Evolutionary conservation across 2,797 vertebrate genomes (phyloP).

Genomic region (Sarcoramphus papa): DNA sequence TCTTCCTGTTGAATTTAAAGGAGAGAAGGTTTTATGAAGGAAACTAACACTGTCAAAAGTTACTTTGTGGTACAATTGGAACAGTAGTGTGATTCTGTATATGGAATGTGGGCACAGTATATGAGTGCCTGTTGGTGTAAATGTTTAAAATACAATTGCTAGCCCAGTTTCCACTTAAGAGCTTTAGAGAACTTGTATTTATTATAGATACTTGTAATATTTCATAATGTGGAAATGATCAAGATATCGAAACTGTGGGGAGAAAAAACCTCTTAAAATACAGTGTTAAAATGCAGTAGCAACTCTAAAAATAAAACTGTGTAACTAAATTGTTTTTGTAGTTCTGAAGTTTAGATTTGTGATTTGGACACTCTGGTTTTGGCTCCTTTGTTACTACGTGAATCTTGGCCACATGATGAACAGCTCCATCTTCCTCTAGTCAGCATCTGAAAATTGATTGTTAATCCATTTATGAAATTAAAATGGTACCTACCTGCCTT

Average conservation of each 20-base stretch:
- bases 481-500: background rate
- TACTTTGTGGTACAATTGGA: background rate
- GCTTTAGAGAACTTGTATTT: background rate
- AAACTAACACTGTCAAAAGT: background rate
- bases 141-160: background rate
- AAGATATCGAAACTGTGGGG: background rate
- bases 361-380: background rate
- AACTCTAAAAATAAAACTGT: background rate
- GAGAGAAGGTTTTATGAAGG: background rate
- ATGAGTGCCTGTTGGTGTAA: background rate
- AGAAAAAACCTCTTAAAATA: background rate
- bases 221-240: background rate
- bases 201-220: background rate
- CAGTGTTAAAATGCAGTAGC: background rate
- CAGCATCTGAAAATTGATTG: background rate
- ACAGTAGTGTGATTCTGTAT: background rate
- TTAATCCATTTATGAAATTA: background rate
- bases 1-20: background rate
- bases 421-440: background rate
- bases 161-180: background rate
- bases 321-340: background rate
- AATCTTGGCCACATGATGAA: background rate
- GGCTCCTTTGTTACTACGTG: background rate
- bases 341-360: background rate
- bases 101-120: background rate